These are phyloP conservation scores for Holcopasites calliopsidis DNA, from an alignment of 1,140 invertebrate genomes.

Conservation along the genomic window DNA sequence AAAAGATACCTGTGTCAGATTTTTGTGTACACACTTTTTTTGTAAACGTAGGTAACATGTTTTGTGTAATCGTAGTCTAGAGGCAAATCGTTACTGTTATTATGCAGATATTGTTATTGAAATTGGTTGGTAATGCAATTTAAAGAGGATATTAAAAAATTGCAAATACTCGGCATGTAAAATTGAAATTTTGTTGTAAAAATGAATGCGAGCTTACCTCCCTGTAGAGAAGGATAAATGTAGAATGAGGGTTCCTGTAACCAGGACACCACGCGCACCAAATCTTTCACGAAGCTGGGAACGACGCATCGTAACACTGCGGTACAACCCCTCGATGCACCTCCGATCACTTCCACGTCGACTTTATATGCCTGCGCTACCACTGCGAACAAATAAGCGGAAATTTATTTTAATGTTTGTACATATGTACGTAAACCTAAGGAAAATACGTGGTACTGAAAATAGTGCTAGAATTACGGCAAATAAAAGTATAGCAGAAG, in stretches of 20 bases:
- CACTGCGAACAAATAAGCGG: slow-evolving; percentile 80
- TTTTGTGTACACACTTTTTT: too few species aligned
- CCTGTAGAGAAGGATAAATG: slow-evolving; percentile 88
- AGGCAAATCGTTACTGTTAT: too few species aligned
- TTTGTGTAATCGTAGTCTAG: too few species aligned
- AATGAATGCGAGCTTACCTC: slow-evolving; percentile 81
- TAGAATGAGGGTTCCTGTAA: slow-evolving; percentile 87
- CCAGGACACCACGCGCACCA: slow-evolving; percentile 92
- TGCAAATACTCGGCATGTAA: background rate
- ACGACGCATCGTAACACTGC: slow-evolving; percentile 90
- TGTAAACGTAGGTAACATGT: too few species aligned
- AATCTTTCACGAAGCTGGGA: slow-evolving; percentile 89
- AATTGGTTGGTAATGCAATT: too few species aligned
- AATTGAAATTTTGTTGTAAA: background rate
- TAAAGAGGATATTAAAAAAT: too few species aligned
- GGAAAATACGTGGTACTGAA: background rate
- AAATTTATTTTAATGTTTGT: background rate
- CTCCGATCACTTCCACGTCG: slow-evolving; percentile 84
- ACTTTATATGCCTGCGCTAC: slow-evolving; percentile 91
- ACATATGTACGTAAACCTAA: background rate
- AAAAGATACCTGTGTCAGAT: too few species aligned
- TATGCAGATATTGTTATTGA: too few species aligned
- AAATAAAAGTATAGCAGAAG: too few species aligned
- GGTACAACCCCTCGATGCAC: slow-evolving; percentile 87
- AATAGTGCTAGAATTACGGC: too few species aligned